Percentiles rank a stretch among this genome's conserved stretches.
phyloP scores from a whole-genome alignment of 2,113 vertebrate species.

The Toxotes chatareus region DNA sequence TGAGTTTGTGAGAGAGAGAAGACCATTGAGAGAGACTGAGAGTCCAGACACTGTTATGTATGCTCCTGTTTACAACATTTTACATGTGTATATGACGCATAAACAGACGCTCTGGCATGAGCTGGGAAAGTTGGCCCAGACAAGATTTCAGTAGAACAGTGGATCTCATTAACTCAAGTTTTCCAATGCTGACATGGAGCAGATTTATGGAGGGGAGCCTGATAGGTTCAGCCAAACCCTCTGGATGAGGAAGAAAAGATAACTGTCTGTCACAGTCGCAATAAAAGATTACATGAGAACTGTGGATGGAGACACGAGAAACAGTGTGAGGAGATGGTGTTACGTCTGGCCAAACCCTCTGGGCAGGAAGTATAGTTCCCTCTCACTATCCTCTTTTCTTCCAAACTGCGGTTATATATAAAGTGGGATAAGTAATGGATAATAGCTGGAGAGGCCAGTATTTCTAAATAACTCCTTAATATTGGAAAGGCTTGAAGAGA shows the following conservation, averaged over 20 bases:
- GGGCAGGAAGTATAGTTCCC: neutral
- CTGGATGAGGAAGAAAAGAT: conserved; percentile 42
- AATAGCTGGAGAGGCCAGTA: neutral
- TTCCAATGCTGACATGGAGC: conserved; percentile 46
- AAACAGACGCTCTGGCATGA: conserved; percentile 14
- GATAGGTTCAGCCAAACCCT: conserved; percentile 22
- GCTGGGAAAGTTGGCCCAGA: neutral
- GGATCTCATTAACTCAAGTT: conserved; percentile 30
- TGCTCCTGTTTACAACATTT: conserved; percentile 1
- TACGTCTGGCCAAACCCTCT: conserved; percentile 20
- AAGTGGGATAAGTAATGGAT: neutral
- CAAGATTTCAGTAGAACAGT: conserved; percentile 27
- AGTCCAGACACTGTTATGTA: neutral
- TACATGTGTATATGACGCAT: conserved; percentile 33
- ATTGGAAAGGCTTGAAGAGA: neutral
- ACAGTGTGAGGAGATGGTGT: conserved; percentile 5
- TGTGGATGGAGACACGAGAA: neutral
- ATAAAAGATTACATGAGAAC: conserved; percentile 34
- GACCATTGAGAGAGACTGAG: neutral
- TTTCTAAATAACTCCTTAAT: conserved; percentile 12
- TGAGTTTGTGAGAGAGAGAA: neutral
- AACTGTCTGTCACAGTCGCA: conserved; percentile 21
- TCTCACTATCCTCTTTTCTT: neutral
- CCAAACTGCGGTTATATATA: neutral
- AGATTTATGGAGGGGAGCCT: conserved; percentile 57